phyloP scores from a whole-genome alignment of 53 echinoderm and acorn worm species.

The Antedon mediterranea region DNA sequence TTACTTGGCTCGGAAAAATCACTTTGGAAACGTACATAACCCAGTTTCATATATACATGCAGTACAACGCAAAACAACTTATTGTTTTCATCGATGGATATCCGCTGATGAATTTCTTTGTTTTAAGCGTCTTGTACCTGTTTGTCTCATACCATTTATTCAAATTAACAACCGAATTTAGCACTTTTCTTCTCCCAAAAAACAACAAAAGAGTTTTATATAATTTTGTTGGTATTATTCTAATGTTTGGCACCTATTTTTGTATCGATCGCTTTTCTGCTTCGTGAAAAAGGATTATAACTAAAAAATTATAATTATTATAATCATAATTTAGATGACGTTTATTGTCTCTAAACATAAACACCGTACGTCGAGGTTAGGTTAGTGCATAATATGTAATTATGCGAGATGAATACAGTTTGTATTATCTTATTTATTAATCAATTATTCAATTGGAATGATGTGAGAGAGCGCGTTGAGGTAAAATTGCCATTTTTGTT shows the following conservation, averaged over 20 bases:
- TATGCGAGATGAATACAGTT: too few relatives aligned
- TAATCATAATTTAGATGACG: too few relatives aligned
- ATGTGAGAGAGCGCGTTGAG: too few relatives aligned
- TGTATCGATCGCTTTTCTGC: constrained; percentile 32
- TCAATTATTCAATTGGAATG: too few relatives aligned
- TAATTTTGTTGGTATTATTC: constrained; percentile 7
- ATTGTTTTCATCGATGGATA: constrained; percentile 62
- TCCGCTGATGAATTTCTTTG: constrained; percentile 53
- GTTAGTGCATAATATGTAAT: too few relatives aligned
- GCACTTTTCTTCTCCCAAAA: constrained; percentile 49
- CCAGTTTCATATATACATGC: constrained; percentile 63
- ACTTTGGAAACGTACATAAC: constrained; percentile 72
- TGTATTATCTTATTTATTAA: too few relatives aligned
- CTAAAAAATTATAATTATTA: too few relatives aligned
- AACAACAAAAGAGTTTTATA: constrained; percentile 19
- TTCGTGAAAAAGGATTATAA: constrained; percentile 29
- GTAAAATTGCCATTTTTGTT: too few relatives aligned
- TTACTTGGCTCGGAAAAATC: constrained; percentile 62
- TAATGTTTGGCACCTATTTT: constrained; percentile 30
- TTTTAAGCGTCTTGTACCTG: constrained; percentile 42
- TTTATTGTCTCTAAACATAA: too few relatives aligned
- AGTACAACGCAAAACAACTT: constrained; percentile 34
- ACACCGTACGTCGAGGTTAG: too few relatives aligned
- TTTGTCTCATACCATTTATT: constrained; percentile 48
- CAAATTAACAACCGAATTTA: constrained; percentile 51